A percentile compares a stretch with the other conserved stretches of the same genome.
phyloP scores from a whole-genome alignment of 2,113 vertebrate genomes.

The Machaerirhynchus nigripectus region DNA sequence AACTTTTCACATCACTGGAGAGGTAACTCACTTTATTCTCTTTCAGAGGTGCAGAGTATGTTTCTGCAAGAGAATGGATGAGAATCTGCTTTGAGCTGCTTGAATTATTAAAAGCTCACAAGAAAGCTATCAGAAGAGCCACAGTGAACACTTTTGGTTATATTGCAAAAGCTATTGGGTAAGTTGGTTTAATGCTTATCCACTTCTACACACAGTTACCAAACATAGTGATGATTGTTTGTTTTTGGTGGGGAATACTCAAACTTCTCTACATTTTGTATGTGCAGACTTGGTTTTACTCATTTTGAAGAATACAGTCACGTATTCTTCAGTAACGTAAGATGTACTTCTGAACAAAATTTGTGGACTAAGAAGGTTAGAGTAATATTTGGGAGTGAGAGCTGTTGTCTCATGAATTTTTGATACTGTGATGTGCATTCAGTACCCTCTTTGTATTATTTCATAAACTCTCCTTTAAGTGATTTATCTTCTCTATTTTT shows the following conservation, averaged over 20 bases:
- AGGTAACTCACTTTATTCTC: neutral
- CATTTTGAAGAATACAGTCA: neutral
- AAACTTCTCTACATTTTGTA: neutral
- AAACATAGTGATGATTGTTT: neutral
- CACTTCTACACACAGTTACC: neutral
- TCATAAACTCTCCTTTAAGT: neutral
- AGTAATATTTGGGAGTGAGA: neutral
- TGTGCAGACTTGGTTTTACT: neutral
- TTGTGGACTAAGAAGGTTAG: neutral
- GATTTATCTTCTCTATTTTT: neutral
- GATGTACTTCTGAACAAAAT: neutral
- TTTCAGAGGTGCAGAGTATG: slow-evolving; percentile 95
- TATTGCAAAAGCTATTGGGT: slow-evolving; percentile 99
- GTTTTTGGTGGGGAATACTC: neutral
- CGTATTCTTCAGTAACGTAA: accelerated
- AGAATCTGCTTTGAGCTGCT: slow-evolving; percentile 98
- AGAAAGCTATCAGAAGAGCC: slow-evolving; percentile 97
- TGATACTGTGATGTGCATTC: neutral
- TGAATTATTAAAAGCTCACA: slow-evolving; percentile 96
- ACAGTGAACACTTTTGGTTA: slow-evolving; percentile 99
- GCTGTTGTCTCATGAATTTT: neutral
- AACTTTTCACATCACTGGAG: neutral
- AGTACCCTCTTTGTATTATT: neutral
- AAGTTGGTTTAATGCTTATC: slow-evolving; percentile 32
- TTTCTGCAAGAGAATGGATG: slow-evolving; percentile 99